These are phyloP conservation scores for Endotricha flammealis DNA, from an alignment of 2,888 invertebrate genomes.

Conservation along the genomic window DNA sequence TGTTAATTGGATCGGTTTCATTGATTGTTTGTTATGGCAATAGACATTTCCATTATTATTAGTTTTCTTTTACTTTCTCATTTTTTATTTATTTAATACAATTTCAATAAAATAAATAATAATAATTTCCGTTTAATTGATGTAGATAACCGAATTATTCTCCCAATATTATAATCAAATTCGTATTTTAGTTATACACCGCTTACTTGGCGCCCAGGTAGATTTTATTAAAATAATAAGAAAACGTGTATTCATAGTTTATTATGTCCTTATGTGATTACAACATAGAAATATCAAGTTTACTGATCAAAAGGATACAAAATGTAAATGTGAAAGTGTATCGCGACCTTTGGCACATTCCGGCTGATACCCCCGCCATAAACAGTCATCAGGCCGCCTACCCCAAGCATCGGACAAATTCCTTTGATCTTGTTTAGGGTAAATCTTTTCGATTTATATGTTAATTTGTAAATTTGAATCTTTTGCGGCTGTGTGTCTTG, in stretches of 20 bases:
- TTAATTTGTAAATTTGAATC: constrained; percentile 73
- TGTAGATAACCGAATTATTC: too few species aligned
- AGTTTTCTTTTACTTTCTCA: too few species aligned
- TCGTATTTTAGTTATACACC: too few species aligned
- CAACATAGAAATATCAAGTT: constrained; percentile 24
- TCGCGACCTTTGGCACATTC: constrained; percentile 35
- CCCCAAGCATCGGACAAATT: constrained; percentile 63
- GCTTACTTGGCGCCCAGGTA: too few species aligned
- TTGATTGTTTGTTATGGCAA: constrained; percentile 41
- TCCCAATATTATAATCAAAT: too few species aligned
- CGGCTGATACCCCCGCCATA: constrained; percentile 41
- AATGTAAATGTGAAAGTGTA: constrained; percentile 46
- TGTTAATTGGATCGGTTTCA: constrained; percentile 60
- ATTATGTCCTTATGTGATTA: too few species aligned
- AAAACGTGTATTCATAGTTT: too few species aligned
- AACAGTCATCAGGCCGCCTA: constrained; percentile 60
- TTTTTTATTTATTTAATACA: too few species aligned
- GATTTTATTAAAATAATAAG: too few species aligned
- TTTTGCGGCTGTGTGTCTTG: constrained; percentile 45
- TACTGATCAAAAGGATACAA: constrained; percentile 39
- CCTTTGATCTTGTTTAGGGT: constrained; percentile 74
- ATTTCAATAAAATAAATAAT: too few species aligned
- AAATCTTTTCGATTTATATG: constrained; percentile 77
- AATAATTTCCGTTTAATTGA: too few species aligned
- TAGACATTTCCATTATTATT: too few species aligned